Evolutionary conservation across 2,888 invertebrate species (phyloP).

Genomic region (Nymphalis c-album): DNA sequence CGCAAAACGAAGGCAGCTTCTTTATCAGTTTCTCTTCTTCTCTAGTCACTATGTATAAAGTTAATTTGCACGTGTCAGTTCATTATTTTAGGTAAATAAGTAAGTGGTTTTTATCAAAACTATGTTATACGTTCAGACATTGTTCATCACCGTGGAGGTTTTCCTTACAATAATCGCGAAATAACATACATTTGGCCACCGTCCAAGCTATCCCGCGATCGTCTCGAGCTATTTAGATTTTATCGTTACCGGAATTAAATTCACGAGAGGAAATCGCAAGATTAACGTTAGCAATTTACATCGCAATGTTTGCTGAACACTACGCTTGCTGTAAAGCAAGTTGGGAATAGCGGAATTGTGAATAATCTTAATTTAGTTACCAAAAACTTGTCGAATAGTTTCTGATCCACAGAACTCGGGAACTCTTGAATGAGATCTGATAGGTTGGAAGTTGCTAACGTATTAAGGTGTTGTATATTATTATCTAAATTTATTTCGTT

Average conservation of each 20-base stretch:
- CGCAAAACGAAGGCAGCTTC: too few species aligned
- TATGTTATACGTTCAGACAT: not conserved
- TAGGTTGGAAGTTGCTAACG: not conserved
- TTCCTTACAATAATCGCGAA: conserved; percentile 41
- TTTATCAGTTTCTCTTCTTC: too few species aligned
- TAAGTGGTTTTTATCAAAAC: not conserved
- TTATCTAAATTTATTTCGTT: too few species aligned
- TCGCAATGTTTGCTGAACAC: conserved; percentile 36
- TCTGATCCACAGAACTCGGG: conserved; percentile 3
- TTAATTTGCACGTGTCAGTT: too few species aligned
- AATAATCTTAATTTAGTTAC: conserved; percentile 25
- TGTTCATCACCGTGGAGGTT: conserved; percentile 33
- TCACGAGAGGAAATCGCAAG: conserved; percentile 41
- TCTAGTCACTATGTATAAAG: too few species aligned
- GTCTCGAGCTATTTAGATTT: conserved; percentile 45
- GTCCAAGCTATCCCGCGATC: conserved; percentile 33
- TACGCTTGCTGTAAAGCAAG: conserved; percentile 31
- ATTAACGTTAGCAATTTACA: conserved; percentile 44
- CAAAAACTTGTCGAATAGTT: conserved; percentile 8
- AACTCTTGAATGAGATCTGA: conserved; percentile 3
- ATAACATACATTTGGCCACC: conserved; percentile 44
- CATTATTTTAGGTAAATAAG: not conserved
- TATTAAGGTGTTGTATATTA: too few species aligned
- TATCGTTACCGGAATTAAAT: conserved; percentile 47
- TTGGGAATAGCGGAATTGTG: conserved; percentile 21